phyloP scores from a whole-genome alignment of 2,888 invertebrate species.

The Callinectes sapidus region DNA sequence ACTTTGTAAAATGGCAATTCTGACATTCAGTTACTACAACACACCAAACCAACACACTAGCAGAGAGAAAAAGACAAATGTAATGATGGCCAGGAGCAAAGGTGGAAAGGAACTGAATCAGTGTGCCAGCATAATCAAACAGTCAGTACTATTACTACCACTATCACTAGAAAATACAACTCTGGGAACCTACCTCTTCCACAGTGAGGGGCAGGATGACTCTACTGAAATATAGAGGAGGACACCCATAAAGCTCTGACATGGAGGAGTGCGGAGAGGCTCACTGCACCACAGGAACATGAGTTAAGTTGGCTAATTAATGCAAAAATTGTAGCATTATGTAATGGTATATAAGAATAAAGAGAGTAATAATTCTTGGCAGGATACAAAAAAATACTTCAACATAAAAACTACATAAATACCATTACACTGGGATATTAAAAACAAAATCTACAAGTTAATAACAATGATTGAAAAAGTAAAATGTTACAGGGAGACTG shows the following conservation, averaged over 20 bases:
- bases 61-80: too few relatives aligned
- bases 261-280: background rate
- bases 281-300: slow-evolving; percentile 20
- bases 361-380: too few relatives aligned
- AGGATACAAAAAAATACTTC: too few relatives aligned
- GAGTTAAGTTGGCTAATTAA: background rate
- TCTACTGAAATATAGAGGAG: slow-evolving; percentile 84
- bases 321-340: background rate
- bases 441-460: background rate
- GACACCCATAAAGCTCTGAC: slow-evolving; percentile 20
- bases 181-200: slow-evolving; percentile 88
- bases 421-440: too few relatives aligned
- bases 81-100: too few relatives aligned
- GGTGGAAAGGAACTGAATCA: too few relatives aligned
- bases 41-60: too few relatives aligned
- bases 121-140: too few relatives aligned
- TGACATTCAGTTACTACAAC: too few relatives aligned
- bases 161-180: slow-evolving; percentile 1
- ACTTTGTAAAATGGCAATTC: too few relatives aligned
- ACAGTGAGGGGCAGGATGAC: slow-evolving; percentile 96
- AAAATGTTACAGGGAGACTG: background rate
- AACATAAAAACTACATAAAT: too few relatives aligned
- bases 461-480: background rate
- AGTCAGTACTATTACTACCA: background rate
- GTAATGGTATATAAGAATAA: too few relatives aligned